These are phyloP conservation scores for Drosophila dives DNA, from an alignment of 2,888 invertebrate genomes.

Conservation along the genomic window DNA sequence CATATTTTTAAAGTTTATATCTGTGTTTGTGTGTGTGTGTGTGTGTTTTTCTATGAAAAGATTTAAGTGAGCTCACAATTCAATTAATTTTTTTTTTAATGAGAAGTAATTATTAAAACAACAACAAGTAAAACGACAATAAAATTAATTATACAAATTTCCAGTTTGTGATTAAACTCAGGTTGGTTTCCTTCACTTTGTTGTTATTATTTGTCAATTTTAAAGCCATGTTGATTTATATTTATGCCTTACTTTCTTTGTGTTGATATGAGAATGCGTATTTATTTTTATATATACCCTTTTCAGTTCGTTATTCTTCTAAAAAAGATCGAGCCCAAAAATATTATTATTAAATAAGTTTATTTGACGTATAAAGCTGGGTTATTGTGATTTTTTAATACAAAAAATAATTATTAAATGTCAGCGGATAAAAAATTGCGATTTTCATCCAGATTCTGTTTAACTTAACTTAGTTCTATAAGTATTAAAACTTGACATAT, in stretches of 20 bases:
- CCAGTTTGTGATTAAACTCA: constrained; percentile 56
- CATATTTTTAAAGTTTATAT: constrained; percentile 16
- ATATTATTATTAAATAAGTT: not conserved
- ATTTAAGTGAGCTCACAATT: constrained; percentile 33
- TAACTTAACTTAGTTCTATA: not conserved
- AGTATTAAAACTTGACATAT: not conserved
- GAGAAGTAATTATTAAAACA: constrained; percentile 40
- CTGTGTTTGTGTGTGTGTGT: constrained; percentile 3
- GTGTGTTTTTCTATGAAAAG: constrained; percentile 15
- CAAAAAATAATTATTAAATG: not conserved
- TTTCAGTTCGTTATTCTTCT: constrained; percentile 11
- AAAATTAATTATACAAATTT: constrained; percentile 33
- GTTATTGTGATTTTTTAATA: not conserved
- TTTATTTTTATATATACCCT: constrained; percentile 15
- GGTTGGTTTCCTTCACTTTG: constrained; percentile 39
- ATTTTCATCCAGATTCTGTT: not conserved
- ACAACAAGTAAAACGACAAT: constrained; percentile 21
- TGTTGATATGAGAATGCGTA: constrained; percentile 70
- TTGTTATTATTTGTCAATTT: constrained; percentile 16
- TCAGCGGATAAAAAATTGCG: not conserved
- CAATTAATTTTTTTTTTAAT: constrained; percentile 33
- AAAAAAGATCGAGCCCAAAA: not conserved
- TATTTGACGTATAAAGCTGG: not conserved
- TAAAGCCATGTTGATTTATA: constrained; percentile 12
- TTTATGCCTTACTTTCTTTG: constrained; percentile 59